Evolutionary conservation across 2,888 invertebrate species (phyloP), one percentile per base, ranked within the genome.

Genomic region (Dryobota labecula): DNA sequence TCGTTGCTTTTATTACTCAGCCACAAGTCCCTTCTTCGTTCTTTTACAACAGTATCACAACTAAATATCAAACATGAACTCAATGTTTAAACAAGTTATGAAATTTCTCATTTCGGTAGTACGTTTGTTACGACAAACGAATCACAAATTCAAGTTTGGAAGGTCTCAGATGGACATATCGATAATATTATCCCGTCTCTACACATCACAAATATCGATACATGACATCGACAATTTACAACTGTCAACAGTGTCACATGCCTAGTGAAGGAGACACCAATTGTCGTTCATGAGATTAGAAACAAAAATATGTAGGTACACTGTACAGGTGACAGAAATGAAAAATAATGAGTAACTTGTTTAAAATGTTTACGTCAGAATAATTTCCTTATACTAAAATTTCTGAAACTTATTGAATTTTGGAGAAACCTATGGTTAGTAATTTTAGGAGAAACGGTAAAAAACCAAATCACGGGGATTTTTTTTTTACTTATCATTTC

Each of bases 211-310:
- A 87, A 66, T 80, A 84, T 84, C 87, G 84, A 87, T 72, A 86
- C 56, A 77, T 67, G 86, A 86, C 88, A 87, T 88, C 86, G 89
- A 87, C 36, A 78, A 77, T 84, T 79, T 74, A 84, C 85, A 84
- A 86, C 85, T 90, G 90, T 90, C 90, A 88, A 87, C 88, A 78
- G 76, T 90, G 90, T 86, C 85, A 80, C 81, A 74, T 76, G 70
- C 61, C 65, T 81, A 70, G 60, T 73, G 69, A 54, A 81, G 60
- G 18, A 56, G 33, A 38, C 30, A 8, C 65, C 49, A 13, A 57
- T 76, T 68, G 54, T 71, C 65, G 54, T 33, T 3, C 20, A 27
- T 11, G 24, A 64, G 49, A 73, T 66, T 41, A 62, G 13, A 45
- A 73, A 57, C 18, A 36, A 47, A 64, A 49, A 54, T 36, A 13